Evolutionary conservation across 2,888 invertebrate species (phyloP).

Genomic region (Nasonovia ribisnigri): DNA sequence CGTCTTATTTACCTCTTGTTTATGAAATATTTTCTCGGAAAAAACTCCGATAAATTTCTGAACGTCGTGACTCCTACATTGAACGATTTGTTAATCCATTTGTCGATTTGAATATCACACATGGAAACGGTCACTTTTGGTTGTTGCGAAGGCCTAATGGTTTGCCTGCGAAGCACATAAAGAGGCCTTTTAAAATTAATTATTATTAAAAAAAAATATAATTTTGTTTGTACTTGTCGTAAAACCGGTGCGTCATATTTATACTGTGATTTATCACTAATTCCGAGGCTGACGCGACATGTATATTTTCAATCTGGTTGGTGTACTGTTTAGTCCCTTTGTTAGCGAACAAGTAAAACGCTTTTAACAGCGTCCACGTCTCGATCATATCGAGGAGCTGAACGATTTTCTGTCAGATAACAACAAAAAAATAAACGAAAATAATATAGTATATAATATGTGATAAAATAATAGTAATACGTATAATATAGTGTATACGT

Average conservation of each 20-base stretch:
- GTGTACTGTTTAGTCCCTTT: constrained; percentile 14
- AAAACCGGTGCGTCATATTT: constrained; percentile 29
- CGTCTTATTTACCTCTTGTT: constrained; percentile 29
- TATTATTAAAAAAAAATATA: neutral
- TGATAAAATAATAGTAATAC: neutral
- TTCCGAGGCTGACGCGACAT: constrained; percentile 36
- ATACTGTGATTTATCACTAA: neutral
- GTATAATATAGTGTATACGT: neutral
- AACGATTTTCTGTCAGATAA: constrained; percentile 70
- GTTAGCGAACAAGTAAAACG: constrained; percentile 65
- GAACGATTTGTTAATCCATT: constrained; percentile 68
- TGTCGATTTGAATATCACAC: constrained; percentile 50
- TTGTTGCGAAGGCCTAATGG: neutral
- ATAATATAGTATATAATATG: neutral
- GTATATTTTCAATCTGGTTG: constrained; percentile 32
- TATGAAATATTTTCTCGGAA: constrained; percentile 71
- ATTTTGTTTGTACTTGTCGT: constrained; percentile 27
- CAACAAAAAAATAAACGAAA: neutral
- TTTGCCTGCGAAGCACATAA: neutral
- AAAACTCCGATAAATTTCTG: constrained; percentile 76
- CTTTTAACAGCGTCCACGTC: constrained; percentile 71
- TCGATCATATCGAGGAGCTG: constrained; percentile 71
- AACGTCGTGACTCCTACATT: constrained; percentile 74
- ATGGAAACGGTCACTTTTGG: constrained; percentile 50
- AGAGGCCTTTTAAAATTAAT: neutral